Base-by-base conservation (phyloP, 92 coral and sea anemone genomes). In the Parazoanthus darwini region DNA sequence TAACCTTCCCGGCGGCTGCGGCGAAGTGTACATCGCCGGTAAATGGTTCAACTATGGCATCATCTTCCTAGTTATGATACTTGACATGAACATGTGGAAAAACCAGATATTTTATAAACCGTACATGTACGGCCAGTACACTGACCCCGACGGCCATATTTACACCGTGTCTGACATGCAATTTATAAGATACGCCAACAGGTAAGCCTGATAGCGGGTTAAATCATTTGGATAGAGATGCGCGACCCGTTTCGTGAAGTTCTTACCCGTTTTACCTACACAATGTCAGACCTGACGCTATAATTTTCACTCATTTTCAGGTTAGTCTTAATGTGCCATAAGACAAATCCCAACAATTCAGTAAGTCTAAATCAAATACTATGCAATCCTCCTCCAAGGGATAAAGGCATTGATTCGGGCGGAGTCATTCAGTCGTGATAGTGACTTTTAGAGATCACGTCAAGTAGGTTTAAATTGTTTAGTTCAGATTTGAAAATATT, bases 11-110 rank as follows among this genome's bases (percentile, higher is more conserved):
- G 80, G 90, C 26, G 89, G 91, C 78, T 91, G 89, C 76, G 98
- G 98, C 5, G 98, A 93, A 74, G 90, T 94, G 14, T 93, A 94
- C 88, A 94, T 94, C 44, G 91, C 98, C 13, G 98, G 98, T 71
- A 94, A 94, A 82, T 94, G 98, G 98, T 94, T 94, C 81, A 94
- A 94, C 86, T 94, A 94, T 79, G 98, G 98, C 13, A 91, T 94
- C 48, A 91, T 94, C 79, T 94, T 94, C 81, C 92, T 94, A 13
- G 95, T 94, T 79, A 94, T 94, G 98, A 91, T 91, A 8, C 91
- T 94, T 15, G 98, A 94, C 78, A 83, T 94, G 50, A 94, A 94
- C 91, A 94, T 94, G 98, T 94, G 98, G 98, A 94, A 94, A 87
- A 94, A 94, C 71, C 98, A 94, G 92, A 94, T 94, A 76, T 94